Base-by-base conservation (phyloP, 2,888 invertebrate species). In the Falcaria lacertinaria region DNA sequence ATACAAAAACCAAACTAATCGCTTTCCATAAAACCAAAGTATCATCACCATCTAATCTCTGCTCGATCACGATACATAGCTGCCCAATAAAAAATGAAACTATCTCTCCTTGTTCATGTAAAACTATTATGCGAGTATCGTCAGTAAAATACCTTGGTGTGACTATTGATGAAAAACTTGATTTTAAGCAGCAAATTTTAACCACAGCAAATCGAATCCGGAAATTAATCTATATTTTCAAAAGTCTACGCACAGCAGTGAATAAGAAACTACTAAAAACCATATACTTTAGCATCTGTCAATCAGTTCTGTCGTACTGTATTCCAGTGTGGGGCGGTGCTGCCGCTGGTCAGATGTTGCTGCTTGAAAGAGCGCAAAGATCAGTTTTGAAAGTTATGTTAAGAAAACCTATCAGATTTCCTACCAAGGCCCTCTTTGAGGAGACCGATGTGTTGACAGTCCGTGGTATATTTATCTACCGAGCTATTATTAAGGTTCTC, bases 281-380 rank as follows among this genome's bases (percentile, higher is more conserved):
- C 6, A 7, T 25, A 5, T 25, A 25, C 8, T 25, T 7, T 8
- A 8, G 6, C 6, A 42, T 38, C 36, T 38, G 42, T 42, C 16
- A 15, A 13, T 0, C 8, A 48, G 49, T 15, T 54, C 43, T 8
- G 15, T 42, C 19, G 11, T 11, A 19, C 28, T 25, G 42, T 42
- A 41, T 38, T 15, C 15, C 33, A 44, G 50, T 50, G 48, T 52
- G 42, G 40, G 17, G n/a, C 25, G 43, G 48, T 52, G 46, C 41
- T 19, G 19, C 19, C 2, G 5, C n/a, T n/a, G 19, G 19, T 4
- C 19, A 19, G 5, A 2, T 19, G 5, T 19, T 2, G 5, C 5
- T 19, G 19, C 19, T 19, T 2, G 19, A 19, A 19, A 2, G 19
- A 19, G 19, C 19, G 19, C 19, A 19, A 5, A 19, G 19, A 19